Conservation (phyloP, 2,797 vertebrate species). For the Pygocentrus nattereri region DNA sequence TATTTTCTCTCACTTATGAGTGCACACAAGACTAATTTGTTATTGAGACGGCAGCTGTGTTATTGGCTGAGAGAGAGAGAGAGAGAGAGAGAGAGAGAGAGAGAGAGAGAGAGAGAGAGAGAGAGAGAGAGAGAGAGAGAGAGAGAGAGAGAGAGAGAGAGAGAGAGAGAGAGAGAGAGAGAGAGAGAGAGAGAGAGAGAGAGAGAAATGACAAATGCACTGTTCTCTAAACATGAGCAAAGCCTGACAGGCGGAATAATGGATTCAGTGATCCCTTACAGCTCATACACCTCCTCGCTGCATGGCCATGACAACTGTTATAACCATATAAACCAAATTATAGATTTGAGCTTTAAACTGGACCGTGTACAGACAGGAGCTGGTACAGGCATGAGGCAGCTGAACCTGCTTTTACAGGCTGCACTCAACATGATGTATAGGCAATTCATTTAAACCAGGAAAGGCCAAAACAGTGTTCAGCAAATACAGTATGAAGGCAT, state of each 20-base stretch:
- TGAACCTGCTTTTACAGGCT: not conserved
- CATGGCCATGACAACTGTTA: conserved; percentile 44
- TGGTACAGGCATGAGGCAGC: not conserved
- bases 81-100: conserved; percentile 46
- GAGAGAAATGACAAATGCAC: conserved; percentile 63
- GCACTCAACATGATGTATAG: not conserved
- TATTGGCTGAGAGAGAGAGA: conserved; percentile 64
- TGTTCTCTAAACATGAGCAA: conserved; percentile 63
- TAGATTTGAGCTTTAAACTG: conserved; percentile 30
- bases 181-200: too few relatives aligned
- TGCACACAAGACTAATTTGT: conserved; percentile 30
- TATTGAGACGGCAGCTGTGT: conserved; percentile 73
- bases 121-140: conserved; percentile 61
- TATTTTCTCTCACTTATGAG: not conserved
- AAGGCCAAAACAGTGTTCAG: not conserved
- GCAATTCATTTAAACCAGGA: not conserved
- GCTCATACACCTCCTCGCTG: conserved; percentile 31
- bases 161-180: conserved; percentile 49
- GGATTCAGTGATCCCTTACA: conserved; percentile 48
- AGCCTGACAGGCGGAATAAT: conserved; percentile 62
- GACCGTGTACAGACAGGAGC: conserved; percentile 17
- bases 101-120: conserved; percentile 61
- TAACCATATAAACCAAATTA: conserved; percentile 38
- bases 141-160: conserved; percentile 41
- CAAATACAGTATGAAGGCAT: not conserved